These are phyloP conservation scores for Chiridota heheva DNA, from an alignment of 35 echinoderm and acorn worm species.

Conservation along the genomic window DNA sequence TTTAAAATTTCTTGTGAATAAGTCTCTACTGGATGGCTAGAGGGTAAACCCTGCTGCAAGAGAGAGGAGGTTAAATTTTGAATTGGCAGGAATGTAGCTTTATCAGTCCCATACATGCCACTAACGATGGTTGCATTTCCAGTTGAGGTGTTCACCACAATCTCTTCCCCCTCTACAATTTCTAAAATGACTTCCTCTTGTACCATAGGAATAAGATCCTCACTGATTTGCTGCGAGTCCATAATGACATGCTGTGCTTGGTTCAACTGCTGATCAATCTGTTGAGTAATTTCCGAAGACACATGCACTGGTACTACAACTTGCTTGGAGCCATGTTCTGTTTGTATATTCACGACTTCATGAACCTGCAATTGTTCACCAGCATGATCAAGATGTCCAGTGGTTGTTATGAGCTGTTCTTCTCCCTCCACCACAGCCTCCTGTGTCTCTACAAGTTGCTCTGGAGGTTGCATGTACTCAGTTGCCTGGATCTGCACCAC, in stretches of 20 bases:
- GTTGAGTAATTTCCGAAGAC: too few species aligned
- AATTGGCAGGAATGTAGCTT: constrained; percentile 31
- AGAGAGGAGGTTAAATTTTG: constrained; percentile 6
- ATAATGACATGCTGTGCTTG: constrained; percentile 38
- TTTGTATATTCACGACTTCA: too few species aligned
- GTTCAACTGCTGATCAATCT: too few species aligned
- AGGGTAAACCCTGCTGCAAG: constrained; percentile 31
- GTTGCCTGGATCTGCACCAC: too few species aligned
- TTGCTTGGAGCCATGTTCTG: too few species aligned
- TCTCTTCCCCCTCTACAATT: constrained; percentile 43
- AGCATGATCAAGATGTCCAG: too few species aligned
- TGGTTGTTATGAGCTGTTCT: too few species aligned
- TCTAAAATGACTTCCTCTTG: constrained; percentile 48
- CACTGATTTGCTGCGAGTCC: constrained; percentile 43
- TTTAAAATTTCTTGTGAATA: constrained; percentile 51
- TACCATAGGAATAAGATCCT: constrained; percentile 47
- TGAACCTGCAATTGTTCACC: too few species aligned
- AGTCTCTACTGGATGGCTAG: constrained; percentile 31
- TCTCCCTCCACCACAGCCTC: constrained; percentile 10
- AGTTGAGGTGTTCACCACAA: constrained; percentile 22
- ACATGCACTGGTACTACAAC: too few species aligned
- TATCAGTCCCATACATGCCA: constrained; percentile 24
- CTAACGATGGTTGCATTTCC: background rate
- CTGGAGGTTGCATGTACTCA: too few species aligned
- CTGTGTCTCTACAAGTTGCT: too few species aligned